Conservation (phyloP, 2,797 vertebrate genomes). For the Buceros bicornis region DNA sequence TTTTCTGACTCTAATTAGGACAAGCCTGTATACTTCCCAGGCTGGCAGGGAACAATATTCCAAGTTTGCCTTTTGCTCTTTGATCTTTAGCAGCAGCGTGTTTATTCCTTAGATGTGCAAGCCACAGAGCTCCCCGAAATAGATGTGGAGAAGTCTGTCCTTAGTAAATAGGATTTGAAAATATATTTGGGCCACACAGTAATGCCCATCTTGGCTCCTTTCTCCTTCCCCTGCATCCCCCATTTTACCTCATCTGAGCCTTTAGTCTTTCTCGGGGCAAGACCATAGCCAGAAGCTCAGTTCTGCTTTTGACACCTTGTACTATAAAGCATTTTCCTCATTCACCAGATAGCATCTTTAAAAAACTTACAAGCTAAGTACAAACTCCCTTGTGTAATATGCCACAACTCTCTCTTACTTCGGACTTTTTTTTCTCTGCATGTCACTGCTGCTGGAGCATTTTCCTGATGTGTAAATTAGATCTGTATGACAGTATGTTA, state of each 20-base stretch:
- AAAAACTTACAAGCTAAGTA: conserved; percentile 39
- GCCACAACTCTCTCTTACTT: conserved; percentile 38
- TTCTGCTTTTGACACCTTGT: conserved; percentile 8
- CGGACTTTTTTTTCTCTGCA: neutral
- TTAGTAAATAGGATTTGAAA: conserved; percentile 54
- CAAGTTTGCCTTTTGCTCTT: neutral
- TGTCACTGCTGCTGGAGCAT: conserved; percentile 33
- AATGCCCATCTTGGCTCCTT: neutral
- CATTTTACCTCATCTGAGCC: neutral
- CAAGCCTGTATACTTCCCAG: neutral
- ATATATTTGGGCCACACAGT: conserved; percentile 27
- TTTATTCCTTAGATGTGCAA: neutral
- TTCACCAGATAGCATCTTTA: neutral
- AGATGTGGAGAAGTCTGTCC: neutral
- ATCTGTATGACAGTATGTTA: conserved; percentile 37
- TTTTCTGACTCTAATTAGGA: neutral
- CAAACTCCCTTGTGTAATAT: conserved; percentile 24
- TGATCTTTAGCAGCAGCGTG: neutral
- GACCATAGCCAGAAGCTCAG: neutral
- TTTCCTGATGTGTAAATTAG: conserved; percentile 57
- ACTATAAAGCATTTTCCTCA: neutral
- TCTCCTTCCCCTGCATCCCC: neutral
- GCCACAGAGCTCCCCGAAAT: conserved; percentile 10
- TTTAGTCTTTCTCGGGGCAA: neutral
- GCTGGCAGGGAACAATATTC: neutral